Conservation (phyloP, 2,888 invertebrate species). For the Hydriomena furcata region DNA sequence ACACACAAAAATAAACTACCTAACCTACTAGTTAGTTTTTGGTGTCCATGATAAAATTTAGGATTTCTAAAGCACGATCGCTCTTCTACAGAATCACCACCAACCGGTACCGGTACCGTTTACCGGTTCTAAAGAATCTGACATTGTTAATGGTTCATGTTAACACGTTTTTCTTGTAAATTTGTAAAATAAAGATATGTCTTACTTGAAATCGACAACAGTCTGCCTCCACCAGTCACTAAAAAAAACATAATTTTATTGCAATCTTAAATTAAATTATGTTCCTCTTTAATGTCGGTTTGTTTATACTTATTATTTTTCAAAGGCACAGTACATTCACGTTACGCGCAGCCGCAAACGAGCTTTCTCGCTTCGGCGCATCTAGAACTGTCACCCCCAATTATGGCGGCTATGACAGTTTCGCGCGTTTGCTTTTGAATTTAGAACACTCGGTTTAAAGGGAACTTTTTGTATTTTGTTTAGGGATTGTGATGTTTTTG, state of each 20-base stretch:
- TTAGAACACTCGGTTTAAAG: constrained; percentile 61
- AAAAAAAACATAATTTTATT: constrained; percentile 36
- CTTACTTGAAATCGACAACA: constrained; percentile 6
- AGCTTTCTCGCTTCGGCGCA: constrained; percentile 57
- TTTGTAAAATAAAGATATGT: too few species aligned
- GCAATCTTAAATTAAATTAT: constrained; percentile 54
- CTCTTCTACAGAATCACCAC: too few species aligned
- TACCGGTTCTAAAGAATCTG: too few species aligned
- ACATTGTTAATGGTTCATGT: too few species aligned
- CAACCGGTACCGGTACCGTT: too few species aligned
- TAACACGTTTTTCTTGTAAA: too few species aligned
- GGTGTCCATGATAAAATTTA: too few species aligned
- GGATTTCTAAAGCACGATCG: too few species aligned
- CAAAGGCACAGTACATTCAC: constrained; percentile 60
- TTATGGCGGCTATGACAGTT: constrained; percentile 76
- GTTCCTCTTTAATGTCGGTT: constrained; percentile 58
- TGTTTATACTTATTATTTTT: constrained; percentile 61
- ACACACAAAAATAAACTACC: too few species aligned
- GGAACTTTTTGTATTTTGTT: constrained; percentile 47
- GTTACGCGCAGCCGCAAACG: constrained; percentile 72
- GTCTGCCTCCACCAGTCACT: constrained; percentile 34
- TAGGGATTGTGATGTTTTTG: constrained; percentile 33
- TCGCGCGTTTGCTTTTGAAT: constrained; percentile 74
- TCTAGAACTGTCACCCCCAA: constrained; percentile 76
- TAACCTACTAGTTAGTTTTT: too few species aligned